Conservation (phyloP, 2,888 invertebrate species). For the Mesorhabditis belari region DNA sequence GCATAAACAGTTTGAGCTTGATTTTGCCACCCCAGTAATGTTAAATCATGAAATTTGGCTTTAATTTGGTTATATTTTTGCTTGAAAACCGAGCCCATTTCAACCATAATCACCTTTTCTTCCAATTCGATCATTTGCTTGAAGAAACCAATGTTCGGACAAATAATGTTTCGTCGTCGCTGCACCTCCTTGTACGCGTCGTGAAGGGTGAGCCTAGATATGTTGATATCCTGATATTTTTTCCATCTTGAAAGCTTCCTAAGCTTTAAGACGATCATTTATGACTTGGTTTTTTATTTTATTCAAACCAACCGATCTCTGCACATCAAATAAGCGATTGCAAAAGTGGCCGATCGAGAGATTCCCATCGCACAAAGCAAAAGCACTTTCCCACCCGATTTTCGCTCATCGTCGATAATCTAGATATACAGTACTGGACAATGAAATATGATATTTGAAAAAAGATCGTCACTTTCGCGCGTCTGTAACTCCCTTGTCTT, state of each 20-base stretch:
- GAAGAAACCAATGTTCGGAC: conserved; percentile 47
- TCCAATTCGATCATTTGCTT: conserved; percentile 41
- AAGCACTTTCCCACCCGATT: conserved; percentile 30
- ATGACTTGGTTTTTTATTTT: conserved; percentile 25
- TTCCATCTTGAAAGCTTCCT: too few relatives aligned
- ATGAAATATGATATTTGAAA: too few relatives aligned
- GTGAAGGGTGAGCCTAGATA: conserved; percentile 28
- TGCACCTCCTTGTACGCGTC: conserved; percentile 42
- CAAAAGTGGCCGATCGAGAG: conserved; percentile 39
- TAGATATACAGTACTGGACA: too few relatives aligned
- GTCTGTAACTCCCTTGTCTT: too few relatives aligned
- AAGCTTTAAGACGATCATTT: not conserved
- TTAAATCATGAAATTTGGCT: too few relatives aligned
- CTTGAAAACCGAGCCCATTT: too few relatives aligned
- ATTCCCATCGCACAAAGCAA: conserved; percentile 43
- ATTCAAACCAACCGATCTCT: too few relatives aligned
- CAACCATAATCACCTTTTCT: conserved; percentile 32
- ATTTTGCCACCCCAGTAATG: too few relatives aligned
- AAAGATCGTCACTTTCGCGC: too few relatives aligned
- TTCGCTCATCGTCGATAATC: conserved; percentile 37
- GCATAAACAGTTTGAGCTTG: too few relatives aligned
- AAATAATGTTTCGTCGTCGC: conserved; percentile 32
- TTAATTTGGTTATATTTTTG: too few relatives aligned
- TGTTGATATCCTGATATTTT: too few relatives aligned
- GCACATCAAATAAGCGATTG: conserved; percentile 39